A percentile compares a stretch with the other conserved stretches of the same genome.
phyloP scores from a whole-genome alignment of 1,140 invertebrate species.

The Brachionus calyciflorus region DNA sequence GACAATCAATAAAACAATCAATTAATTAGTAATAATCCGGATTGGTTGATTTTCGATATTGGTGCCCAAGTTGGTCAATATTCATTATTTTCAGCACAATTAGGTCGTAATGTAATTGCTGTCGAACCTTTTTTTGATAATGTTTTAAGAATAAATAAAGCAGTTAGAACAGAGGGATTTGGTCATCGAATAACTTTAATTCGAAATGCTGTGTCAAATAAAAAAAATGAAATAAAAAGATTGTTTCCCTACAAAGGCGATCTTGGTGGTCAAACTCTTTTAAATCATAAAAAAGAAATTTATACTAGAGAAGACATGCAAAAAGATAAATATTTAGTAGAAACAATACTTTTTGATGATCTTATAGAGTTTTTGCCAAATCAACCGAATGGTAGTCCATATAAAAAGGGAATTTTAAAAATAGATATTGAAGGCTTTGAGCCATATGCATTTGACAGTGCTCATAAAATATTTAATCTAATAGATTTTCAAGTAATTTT shows the following conservation, averaged over 20 bases:
- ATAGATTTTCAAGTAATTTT: not conserved
- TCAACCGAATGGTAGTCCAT: not conserved
- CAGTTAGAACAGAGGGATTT: not conserved
- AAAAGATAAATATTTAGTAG: not conserved
- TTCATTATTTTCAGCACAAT: not conserved
- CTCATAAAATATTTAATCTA: not conserved
- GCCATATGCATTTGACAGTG: slow-evolving; percentile 11
- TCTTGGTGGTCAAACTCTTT: too few relatives aligned
- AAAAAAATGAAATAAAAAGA: not conserved
- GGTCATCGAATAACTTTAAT: not conserved
- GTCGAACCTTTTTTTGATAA: slow-evolving; percentile 5
- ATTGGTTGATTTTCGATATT: not conserved
- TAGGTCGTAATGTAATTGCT: not conserved
- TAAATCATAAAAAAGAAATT: not conserved
- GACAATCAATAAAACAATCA: too few relatives aligned
- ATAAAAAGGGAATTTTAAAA: slow-evolving; percentile 3
- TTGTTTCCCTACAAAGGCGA: not conserved
- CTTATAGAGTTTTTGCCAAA: not conserved
- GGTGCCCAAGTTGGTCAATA: slow-evolving; percentile 5
- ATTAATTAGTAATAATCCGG: not conserved
- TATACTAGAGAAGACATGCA: not conserved
- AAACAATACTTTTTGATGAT: slow-evolving; percentile 23
- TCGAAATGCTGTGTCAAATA: not conserved
- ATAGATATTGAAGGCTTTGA: slow-evolving; percentile 39
- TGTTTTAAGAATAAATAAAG: not conserved